These are phyloP conservation scores for Spea multiplicata DNA, from an alignment of 2,113 vertebrate species.

Conservation along the genomic window DNA sequence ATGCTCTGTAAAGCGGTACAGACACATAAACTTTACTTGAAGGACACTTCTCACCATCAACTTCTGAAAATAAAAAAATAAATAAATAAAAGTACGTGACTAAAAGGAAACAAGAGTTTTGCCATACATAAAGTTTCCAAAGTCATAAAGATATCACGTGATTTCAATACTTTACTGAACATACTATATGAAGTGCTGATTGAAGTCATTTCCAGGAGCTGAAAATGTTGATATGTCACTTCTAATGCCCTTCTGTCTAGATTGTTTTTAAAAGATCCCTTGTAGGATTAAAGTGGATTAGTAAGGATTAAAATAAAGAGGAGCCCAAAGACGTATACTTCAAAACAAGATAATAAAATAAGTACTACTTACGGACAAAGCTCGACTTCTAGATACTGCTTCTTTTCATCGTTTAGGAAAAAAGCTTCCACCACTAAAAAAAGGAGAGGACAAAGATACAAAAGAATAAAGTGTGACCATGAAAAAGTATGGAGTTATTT, in stretches of 20 bases:
- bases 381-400: constrained; percentile 89
- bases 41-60: too few relatives aligned
- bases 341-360: constrained; percentile 1
- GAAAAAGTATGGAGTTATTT: too few relatives aligned
- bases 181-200: background rate
- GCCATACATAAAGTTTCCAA: background rate
- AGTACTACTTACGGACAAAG: constrained; percentile 84
- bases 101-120: too few relatives aligned
- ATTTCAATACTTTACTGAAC: background rate
- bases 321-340: background rate
- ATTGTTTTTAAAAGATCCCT: background rate
- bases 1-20: too few relatives aligned
- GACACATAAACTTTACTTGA: too few relatives aligned
- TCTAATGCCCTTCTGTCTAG: background rate
- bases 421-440: constrained; percentile 87
- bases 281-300: constrained; percentile 5
- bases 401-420: constrained; percentile 78
- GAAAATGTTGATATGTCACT: background rate
- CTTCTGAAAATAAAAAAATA: too few relatives aligned
- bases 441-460: constrained; percentile 9
- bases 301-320: background rate
- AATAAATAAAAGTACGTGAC: too few relatives aligned
- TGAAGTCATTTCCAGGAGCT: background rate
- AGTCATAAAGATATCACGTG: background rate
- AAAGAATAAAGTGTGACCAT: background rate